phyloP scores from a whole-genome alignment of 2,113 vertebrate species.

The Crotalus tigris region DNA sequence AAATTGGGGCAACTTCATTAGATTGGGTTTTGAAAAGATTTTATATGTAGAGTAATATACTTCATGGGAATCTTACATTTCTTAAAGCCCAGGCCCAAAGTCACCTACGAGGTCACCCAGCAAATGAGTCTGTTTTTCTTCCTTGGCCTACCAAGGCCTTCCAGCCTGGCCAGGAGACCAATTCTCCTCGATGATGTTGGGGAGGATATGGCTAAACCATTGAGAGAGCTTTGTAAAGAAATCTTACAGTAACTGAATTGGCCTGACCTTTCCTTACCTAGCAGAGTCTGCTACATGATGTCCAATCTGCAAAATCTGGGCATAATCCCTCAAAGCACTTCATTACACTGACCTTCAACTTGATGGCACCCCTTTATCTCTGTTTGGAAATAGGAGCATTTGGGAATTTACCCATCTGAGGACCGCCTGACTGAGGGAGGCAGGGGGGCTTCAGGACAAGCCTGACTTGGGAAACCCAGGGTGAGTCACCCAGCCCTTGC shows the following conservation, averaged over 20 bases:
- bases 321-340: neutral
- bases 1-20: neutral
- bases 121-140: neutral
- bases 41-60: neutral
- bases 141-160: neutral
- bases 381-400: neutral
- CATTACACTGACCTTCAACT: neutral
- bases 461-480: neutral
- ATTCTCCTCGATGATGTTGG: neutral
- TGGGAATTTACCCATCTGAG: neutral
- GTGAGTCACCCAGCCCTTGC: neutral
- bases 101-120: neutral
- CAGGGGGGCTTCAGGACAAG: neutral
- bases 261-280: neutral
- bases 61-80: neutral
- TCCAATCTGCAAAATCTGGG: neutral
- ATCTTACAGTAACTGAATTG: neutral
- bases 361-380: neutral
- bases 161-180: neutral
- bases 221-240: neutral
- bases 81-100: neutral
- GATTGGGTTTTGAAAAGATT: neutral
- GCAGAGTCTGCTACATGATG: neutral
- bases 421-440: neutral
- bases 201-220: neutral